Evolutionary conservation across 1,140 invertebrate species (phyloP).

Genomic region (Drosophila repletoides): DNA sequence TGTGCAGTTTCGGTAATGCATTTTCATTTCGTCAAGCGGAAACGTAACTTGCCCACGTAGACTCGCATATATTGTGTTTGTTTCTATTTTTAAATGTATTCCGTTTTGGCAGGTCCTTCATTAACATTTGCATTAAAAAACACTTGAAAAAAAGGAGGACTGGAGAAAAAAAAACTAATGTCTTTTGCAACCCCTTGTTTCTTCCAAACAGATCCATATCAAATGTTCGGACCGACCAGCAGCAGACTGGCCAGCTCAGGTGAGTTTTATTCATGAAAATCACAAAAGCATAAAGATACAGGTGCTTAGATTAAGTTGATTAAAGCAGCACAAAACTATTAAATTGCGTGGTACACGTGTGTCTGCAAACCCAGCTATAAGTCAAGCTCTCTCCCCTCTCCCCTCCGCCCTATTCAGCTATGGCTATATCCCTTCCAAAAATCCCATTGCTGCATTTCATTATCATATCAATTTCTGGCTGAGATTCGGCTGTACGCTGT

Average conservation of each 20-base stretch:
- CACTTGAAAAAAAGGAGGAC: background rate
- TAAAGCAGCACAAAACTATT: conserved; percentile 2
- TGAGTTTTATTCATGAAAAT: conserved; percentile 78
- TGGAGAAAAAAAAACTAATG: conserved; percentile 43
- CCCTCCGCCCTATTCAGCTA: background rate
- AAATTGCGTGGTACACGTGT: conserved; percentile 4
- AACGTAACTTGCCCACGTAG: conserved; percentile 68
- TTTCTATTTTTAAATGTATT: conserved; percentile 34
- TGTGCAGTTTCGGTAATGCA: conserved; percentile 69
- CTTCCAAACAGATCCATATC: conserved; percentile 94
- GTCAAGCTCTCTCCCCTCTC: background rate
- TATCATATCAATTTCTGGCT: conserved; percentile 77
- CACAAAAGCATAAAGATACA: conserved; percentile 82
- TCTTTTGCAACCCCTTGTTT: conserved; percentile 47
- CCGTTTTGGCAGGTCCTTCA: conserved; percentile 59
- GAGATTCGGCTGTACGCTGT: conserved; percentile 59
- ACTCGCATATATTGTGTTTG: conserved; percentile 1
- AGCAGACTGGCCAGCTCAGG: conserved; percentile 96
- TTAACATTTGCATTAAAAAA: conserved; percentile 72
- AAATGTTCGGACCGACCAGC: conserved; percentile 97
- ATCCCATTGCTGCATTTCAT: conserved; percentile 52
- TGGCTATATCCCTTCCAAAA: background rate
- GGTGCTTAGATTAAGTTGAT: conserved; percentile 72
- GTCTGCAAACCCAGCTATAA: background rate
- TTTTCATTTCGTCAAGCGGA: conserved; percentile 77